phyloP scores from a whole-genome alignment of 2,888 invertebrate species.

The Drosophila pegasa region DNA sequence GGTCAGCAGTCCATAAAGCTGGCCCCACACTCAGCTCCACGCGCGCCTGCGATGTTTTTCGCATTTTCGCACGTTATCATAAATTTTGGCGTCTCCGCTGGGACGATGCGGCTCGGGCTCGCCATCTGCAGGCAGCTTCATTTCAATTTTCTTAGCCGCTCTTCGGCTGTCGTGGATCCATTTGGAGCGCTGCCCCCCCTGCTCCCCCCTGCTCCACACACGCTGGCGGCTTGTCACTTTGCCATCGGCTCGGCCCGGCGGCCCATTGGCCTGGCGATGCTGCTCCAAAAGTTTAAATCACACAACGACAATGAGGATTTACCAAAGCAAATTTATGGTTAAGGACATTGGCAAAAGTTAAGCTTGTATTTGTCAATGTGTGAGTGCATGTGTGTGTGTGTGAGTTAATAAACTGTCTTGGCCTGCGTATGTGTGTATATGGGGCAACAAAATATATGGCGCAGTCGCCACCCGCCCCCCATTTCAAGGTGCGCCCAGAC shows the following conservation, averaged over 20 bases:
- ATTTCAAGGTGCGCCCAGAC: conserved; percentile 19
- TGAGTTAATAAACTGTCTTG: conserved; percentile 54
- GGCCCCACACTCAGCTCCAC: too few species aligned
- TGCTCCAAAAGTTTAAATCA: conserved; percentile 83
- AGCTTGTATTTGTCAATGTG: conserved; percentile 51
- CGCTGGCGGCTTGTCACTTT: conserved; percentile 42
- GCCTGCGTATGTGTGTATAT: conserved; percentile 36
- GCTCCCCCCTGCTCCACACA: too few species aligned
- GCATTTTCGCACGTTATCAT: conserved; percentile 67
- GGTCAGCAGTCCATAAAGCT: conserved; percentile 23
- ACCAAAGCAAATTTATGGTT: conserved; percentile 82
- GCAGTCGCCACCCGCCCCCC: conserved; percentile 19
- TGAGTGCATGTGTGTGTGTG: conserved; percentile 16
- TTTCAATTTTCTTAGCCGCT: conserved; percentile 69
- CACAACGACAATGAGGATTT: conserved; percentile 84
- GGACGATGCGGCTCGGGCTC: conserved; percentile 16
- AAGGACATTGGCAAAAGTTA: conserved; percentile 76
- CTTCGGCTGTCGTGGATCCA: conserved; percentile 39
- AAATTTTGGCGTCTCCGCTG: conserved; percentile 58
- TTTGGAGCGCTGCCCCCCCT: conserved; percentile 23
- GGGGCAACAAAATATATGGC: conserved; percentile 59
- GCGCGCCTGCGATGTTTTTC: conserved; percentile 41
- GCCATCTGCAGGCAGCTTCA: conserved; percentile 48
- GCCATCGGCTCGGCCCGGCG: conserved; percentile 32
- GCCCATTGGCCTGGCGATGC: conserved; percentile 24